Conservation (phyloP, 1,140 invertebrate species). For the Leptinotarsa undecemlineata region DNA sequence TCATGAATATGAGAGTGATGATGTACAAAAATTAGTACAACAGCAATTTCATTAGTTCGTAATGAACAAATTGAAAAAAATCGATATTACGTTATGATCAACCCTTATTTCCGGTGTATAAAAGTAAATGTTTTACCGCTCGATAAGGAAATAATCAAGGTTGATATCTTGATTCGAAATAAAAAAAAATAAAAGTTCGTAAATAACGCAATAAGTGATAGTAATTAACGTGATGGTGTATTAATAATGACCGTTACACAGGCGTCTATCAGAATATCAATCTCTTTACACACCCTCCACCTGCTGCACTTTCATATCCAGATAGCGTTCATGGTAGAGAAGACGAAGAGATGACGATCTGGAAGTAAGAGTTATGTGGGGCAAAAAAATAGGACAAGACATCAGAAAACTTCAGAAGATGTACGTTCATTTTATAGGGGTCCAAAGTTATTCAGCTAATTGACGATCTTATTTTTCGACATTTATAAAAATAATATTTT, state of each 20-base stretch:
- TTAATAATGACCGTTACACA: slow-evolving; percentile 2
- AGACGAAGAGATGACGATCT: neutral
- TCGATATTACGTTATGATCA: no score
- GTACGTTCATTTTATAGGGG: no score
- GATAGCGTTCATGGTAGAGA: neutral
- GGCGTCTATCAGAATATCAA: neutral
- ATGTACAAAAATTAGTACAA: no score
- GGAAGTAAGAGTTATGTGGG: neutral
- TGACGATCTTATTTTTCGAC: no score
- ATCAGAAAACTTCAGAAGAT: neutral
- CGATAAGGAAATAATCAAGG: no score
- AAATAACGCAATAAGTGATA: neutral
- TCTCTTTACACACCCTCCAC: neutral
- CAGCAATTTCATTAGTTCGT: no score
- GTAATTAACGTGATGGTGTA: neutral
- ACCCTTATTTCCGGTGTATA: no score
- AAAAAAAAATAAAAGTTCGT: neutral
- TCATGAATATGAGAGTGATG: no score
- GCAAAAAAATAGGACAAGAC: neutral
- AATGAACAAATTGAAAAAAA: no score
- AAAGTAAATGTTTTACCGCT: no score
- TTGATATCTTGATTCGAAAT: neutral
- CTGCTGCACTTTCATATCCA: neutral
- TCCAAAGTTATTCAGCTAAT: no score
- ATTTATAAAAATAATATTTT: no score